phyloP scores from a whole-genome alignment of 2,113 vertebrate species.

The Hypocryptadius cinnamomeus region DNA sequence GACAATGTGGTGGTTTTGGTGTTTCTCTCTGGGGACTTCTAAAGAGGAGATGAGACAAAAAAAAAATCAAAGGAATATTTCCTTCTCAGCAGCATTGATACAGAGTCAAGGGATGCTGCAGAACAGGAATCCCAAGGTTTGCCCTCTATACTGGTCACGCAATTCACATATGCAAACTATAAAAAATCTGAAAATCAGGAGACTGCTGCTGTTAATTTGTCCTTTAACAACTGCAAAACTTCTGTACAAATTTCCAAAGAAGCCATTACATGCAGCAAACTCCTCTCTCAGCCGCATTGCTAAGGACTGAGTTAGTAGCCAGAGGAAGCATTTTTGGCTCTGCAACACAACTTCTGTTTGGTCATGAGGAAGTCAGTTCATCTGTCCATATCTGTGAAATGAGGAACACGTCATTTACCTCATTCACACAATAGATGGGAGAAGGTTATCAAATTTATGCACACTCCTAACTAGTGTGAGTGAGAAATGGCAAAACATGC shows the following conservation, averaged over 20 bases:
- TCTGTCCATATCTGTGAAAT: background rate
- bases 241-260: background rate
- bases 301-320: background rate
- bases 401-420: background rate
- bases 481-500: background rate
- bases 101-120: background rate
- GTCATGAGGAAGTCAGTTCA: background rate
- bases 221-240: background rate
- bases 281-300: background rate
- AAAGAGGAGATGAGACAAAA: background rate
- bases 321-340: background rate
- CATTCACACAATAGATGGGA: background rate
- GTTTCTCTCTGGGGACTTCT: background rate
- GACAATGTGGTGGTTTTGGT: background rate
- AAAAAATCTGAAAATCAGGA: background rate
- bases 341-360: background rate
- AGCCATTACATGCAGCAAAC: background rate
- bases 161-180: background rate
- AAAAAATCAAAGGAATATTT: background rate
- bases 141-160: fast-evolving
- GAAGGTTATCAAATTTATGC: background rate
- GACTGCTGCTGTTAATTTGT: background rate
- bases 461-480: background rate
- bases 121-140: background rate
- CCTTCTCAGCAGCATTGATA: background rate